Percentiles rank a stretch among this genome's conserved stretches.
Conservation (phyloP, 2,888 invertebrate species). For the Papilio gigon region DNA sequence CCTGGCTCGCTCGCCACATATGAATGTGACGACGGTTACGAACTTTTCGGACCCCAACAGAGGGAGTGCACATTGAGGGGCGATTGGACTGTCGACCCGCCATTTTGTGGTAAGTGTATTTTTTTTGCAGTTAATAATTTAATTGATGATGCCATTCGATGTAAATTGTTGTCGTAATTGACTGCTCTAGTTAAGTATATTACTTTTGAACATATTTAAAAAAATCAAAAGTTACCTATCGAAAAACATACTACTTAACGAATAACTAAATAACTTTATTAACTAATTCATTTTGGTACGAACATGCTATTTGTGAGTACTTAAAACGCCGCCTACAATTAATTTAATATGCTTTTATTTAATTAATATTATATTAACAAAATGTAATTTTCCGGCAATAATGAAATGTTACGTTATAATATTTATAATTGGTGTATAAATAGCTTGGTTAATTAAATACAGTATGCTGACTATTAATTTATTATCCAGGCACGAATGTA, state of each 20-base stretch:
- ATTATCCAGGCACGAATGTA: conserved; percentile 88
- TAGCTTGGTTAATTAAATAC: too few species aligned
- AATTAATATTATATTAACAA: conserved; percentile 4
- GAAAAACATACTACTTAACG: too few species aligned
- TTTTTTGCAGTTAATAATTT: too few species aligned
- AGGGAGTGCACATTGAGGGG: conserved; percentile 87
- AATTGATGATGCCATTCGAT: too few species aligned
- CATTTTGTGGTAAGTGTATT: conserved; percentile 91
- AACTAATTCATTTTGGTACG: background rate
- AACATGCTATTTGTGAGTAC: background rate
- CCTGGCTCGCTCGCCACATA: conserved; percentile 87
- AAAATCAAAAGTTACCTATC: too few species aligned
- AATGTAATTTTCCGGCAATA: background rate
- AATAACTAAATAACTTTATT: background rate
- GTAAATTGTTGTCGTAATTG: too few species aligned
- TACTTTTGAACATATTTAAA: background rate
- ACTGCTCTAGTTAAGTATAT: background rate
- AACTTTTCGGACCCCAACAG: conserved; percentile 90
- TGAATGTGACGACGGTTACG: conserved; percentile 93
- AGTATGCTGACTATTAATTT: background rate
- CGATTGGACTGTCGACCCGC: conserved; percentile 90
- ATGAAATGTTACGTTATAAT: background rate
- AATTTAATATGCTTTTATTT: background rate
- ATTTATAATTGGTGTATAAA: background rate
- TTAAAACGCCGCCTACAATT: background rate